Evolutionary conservation across 1,140 invertebrate species (phyloP).

Genomic region (Neocloeon triangulifer): DNA sequence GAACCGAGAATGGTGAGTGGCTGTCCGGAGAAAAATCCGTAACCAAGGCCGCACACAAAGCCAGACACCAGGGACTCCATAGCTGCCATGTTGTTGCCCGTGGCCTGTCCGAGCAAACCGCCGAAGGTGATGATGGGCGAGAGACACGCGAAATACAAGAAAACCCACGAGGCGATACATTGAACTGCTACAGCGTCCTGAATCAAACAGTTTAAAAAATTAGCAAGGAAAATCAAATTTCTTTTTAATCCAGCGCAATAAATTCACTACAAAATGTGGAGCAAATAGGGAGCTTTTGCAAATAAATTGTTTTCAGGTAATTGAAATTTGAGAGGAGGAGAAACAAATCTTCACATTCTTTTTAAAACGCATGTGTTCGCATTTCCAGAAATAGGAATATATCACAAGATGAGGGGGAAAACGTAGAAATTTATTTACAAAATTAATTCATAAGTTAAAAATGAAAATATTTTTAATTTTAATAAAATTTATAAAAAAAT

Average conservation of each 20-base stretch:
- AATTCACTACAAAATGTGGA: not conserved
- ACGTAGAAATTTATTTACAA: no score
- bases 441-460: no score
- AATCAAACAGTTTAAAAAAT: no score
- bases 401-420: no score
- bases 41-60: slow-evolving; percentile 84
- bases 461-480: no score
- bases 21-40: slow-evolving; percentile 93
- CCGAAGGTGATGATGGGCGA: slow-evolving; percentile 96
- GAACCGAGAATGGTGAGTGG: slow-evolving; percentile 93
- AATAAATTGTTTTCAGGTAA: no score
- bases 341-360: no score
- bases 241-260: slow-evolving; percentile 1
- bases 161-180: slow-evolving; percentile 89
- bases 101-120: slow-evolving; percentile 83
- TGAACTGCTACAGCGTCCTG: slow-evolving; percentile 86
- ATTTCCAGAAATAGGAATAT: no score
- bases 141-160: slow-evolving; percentile 96
- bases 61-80: slow-evolving; percentile 94
- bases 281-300: no score
- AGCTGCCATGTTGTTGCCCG: slow-evolving; percentile 89
- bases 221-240: slow-evolving; percentile 17
- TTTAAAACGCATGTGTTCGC: no score
- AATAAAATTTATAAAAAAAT: no score
- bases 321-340: no score